Conservation (phyloP, 1,140 invertebrate species). For the Ostrea denselamellosa region DNA sequence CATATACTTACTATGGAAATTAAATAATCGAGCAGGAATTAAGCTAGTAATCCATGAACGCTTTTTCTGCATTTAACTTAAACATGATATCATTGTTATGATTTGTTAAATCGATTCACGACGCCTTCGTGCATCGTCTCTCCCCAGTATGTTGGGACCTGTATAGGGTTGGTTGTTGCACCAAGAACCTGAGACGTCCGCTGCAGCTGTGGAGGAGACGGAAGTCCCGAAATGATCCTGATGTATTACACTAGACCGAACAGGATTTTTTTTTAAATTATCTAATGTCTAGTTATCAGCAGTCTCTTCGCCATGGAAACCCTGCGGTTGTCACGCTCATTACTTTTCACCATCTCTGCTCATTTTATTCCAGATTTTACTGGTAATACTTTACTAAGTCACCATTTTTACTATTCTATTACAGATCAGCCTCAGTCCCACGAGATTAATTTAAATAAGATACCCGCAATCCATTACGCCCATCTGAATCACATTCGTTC, state of each 20-base stretch:
- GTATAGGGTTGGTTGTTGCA: background rate
- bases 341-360: background rate
- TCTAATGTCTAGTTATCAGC: background rate
- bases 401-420: no score
- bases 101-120: background rate
- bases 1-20: no score
- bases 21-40: no score
- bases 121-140: background rate
- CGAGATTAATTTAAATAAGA: no score
- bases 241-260: background rate
- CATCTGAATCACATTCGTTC: no score
- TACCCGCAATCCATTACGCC: no score
- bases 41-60: no score
- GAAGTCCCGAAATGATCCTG: background rate
- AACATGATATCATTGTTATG: background rate
- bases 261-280: background rate
- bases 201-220: background rate
- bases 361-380: background rate
- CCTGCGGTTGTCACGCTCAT: background rate
- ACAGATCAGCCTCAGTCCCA: no score
- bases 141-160: background rate
- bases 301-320: background rate
- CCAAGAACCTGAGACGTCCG: background rate
- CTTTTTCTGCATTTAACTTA: no score
- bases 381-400: no score